Conservation (phyloP, 2,888 invertebrate species). For the Halictus quadricinctus region DNA sequence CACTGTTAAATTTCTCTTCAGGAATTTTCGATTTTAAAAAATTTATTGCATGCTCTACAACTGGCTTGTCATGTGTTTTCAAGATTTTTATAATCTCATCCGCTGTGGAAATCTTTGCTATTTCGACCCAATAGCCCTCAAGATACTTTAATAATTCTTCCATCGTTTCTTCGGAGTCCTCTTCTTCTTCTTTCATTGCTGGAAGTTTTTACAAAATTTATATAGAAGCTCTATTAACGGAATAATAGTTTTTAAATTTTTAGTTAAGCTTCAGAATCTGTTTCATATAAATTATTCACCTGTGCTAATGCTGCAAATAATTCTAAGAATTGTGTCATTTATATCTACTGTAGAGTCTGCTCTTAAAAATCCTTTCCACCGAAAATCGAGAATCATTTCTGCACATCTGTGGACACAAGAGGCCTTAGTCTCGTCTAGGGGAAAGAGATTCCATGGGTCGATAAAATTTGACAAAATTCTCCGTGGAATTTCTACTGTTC, state of each 20-base stretch:
- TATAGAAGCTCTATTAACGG: background rate
- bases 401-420: slow-evolving; percentile 73
- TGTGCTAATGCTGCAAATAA: slow-evolving; percentile 68
- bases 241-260: background rate
- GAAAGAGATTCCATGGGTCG: slow-evolving; percentile 66
- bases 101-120: slow-evolving; percentile 56
- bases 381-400: slow-evolving; percentile 68
- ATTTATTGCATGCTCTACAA: slow-evolving; percentile 36
- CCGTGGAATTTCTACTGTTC: slow-evolving; percentile 59
- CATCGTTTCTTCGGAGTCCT: slow-evolving; percentile 60
- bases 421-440: slow-evolving; percentile 68
- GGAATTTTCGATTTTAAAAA: slow-evolving; percentile 46
- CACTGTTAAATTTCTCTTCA: slow-evolving; percentile 34
- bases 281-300: slow-evolving; percentile 59
- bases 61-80: slow-evolving; percentile 31
- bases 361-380: slow-evolving; percentile 67
- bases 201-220: slow-evolving; percentile 1
- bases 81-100: slow-evolving; percentile 64
- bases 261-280: background rate
- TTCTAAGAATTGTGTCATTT: slow-evolving; percentile 53
- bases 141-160: slow-evolving; percentile 70
- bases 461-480: slow-evolving; percentile 72
- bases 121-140: slow-evolving; percentile 73
- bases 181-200: slow-evolving; percentile 51
- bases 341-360: slow-evolving; percentile 54